Percentiles rank a stretch among this genome's conserved stretches.
phyloP scores from a whole-genome alignment of 2,113 vertebrate species.

The Mesocricetus auratus region DNA sequence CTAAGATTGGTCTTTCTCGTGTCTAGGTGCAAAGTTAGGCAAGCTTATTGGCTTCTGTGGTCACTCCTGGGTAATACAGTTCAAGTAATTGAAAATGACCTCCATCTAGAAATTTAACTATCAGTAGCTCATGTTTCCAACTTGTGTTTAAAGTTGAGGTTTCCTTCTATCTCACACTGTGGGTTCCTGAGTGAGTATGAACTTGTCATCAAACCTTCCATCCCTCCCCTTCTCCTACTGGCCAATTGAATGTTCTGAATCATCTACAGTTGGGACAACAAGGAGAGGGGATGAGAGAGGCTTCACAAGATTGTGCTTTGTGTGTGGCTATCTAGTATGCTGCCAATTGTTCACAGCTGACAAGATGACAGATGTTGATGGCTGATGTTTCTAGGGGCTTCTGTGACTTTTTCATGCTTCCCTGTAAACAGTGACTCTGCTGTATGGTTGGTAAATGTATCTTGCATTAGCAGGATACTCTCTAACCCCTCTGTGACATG shows the following conservation, averaged over 20 bases:
- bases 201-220: neutral
- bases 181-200: neutral
- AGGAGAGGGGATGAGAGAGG: neutral
- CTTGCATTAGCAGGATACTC: neutral
- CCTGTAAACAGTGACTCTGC: neutral
- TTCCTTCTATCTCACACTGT: neutral
- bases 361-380: conserved; percentile 9
- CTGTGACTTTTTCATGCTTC: neutral
- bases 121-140: neutral
- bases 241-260: neutral
- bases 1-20: neutral
- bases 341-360: neutral
- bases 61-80: neutral
- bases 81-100: conserved; percentile 6
- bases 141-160: neutral
- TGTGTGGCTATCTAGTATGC: neutral
- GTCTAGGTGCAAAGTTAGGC: neutral
- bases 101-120: neutral
- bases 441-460: neutral
- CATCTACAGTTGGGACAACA: neutral
- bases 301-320: neutral
- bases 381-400: neutral
- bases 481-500: neutral
- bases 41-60: neutral
- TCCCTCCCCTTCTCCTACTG: neutral